Base-by-base conservation (phyloP, 2,888 invertebrate genomes). In the Acronicta psi region DNA sequence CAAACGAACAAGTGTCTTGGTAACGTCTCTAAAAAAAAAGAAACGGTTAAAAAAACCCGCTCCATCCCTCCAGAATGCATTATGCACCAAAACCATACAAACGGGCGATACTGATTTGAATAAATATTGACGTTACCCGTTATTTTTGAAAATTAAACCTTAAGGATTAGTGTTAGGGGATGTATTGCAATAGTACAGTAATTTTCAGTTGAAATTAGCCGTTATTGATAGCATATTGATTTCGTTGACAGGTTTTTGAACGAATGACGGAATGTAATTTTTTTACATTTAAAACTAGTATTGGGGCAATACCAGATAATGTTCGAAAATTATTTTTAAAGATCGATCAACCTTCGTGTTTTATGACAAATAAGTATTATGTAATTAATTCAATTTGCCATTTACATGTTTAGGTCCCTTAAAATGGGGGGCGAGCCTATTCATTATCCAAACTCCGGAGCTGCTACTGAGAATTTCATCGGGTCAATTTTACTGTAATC, bases 11-110 rank as follows among this genome's bases (percentile, higher is more conserved):
- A 69, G 72, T 69, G 66, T 66, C 70, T 69, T 52, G 52, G 52
- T 51, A 60, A 54, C 50, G 44, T 40, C 16, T 37, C 20, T 37
- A 68, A 70, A 65, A 71, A 64, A 73, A 52, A 55, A 46, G 56
- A 57, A 56, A 59, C 76, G 69, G 66, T 74, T 74, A 44, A 58
- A 75, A 71, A 69, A 73, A 59, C 69, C 49, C 54, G 76, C 66
- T 66, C 52, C 56, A 50, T 42, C 69, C 47, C 59, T 60, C 45
- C 16, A 23, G n/a, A 58, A 55, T 69, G 69, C 69, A 69, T 69
- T 47, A 69, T 69, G 69, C 69, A 71, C 71, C 51, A 16, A 8
- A 56, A 25, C 52, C 53, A 60, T 45, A 63, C 54, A 71, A 55
- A 41, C 13, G 17, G 18, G 46, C 23, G 13, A 54, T 65, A 54